Conservation (phyloP, 2,797 vertebrate species). For the Diplodus puntazzo region DNA sequence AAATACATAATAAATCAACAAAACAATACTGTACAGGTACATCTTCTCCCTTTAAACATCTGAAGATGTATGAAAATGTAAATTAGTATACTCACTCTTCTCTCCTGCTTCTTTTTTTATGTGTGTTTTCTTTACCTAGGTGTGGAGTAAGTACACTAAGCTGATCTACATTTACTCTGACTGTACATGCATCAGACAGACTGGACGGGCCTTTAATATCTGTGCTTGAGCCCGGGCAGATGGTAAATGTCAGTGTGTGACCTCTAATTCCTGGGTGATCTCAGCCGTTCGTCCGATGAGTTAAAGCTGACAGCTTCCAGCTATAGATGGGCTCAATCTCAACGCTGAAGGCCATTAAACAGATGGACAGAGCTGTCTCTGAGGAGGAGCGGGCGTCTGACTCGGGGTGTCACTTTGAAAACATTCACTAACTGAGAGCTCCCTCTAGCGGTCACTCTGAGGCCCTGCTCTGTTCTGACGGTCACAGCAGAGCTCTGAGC, state of each 20-base stretch:
- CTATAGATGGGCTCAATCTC: constrained; percentile 33
- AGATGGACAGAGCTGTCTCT: constrained; percentile 38
- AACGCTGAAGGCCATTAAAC: constrained; percentile 26
- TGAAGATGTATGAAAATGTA: neutral
- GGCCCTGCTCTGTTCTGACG: neutral
- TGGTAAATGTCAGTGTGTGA: constrained; percentile 31
- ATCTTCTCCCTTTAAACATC: neutral
- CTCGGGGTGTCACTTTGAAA: neutral
- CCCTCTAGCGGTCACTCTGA: constrained; percentile 53
- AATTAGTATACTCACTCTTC: neutral
- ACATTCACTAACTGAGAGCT: constrained; percentile 17
- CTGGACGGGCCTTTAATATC: constrained; percentile 5
- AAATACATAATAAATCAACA: too few relatives aligned
- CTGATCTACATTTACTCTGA: neutral
- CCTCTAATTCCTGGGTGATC: constrained; percentile 33
- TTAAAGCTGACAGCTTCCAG: constrained; percentile 39
- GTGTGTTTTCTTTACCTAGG: too few relatives aligned
- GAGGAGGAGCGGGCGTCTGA: neutral
- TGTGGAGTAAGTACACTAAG: neutral
- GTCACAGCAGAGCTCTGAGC: neutral
- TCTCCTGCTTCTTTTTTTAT: neutral
- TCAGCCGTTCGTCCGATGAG: constrained; percentile 9
- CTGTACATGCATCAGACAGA: neutral
- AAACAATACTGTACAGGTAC: neutral
- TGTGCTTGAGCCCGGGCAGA: constrained; percentile 1